Base-by-base conservation (phyloP, 2,113 vertebrate species). In the Raja brachyura region DNA sequence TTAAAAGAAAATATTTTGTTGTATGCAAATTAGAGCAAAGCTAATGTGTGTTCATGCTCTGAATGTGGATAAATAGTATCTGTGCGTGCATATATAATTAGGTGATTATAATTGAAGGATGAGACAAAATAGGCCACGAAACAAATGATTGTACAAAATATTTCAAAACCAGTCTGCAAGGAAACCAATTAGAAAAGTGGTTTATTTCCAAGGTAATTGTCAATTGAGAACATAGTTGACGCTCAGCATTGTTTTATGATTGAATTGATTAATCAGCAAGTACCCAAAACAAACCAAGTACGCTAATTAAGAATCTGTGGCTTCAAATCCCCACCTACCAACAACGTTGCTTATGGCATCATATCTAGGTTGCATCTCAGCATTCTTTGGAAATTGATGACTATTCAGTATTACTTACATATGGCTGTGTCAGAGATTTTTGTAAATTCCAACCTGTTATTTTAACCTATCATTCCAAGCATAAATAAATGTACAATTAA, bases 191-290 rank as follows among this genome's bases (percentile, higher is more conserved):
- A 77, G 3, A 77, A 31, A 77, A 77, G n/a, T 77, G 75, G 75
- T 33, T 77, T n/a, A 14, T 33, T 14, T 77, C n/a, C n/a, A 33
- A 16, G n/a, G 75, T 33, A 77, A 77, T 77, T 33, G 75, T 77
- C 75, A 77, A 77, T 77, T 77, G 75, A 31, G 75, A 33, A 77
- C 75, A 77, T 10, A 33, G 33, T 33, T 77, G n/a, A 31, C 11
- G n/a, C n/a, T 31, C 56, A 28, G 56, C 25, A 63, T 88, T 88
- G 28, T 88, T 85, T 86, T 88, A 13, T 31, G 14, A 20, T 83
- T 54, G 39, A 79, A 79, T 79, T 83, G 79, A 83, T 63, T 63
- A 63, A 88, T 66, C n/a, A 88, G 83, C 59, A 88, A 63, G 83
- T 33, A 14, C 61, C 28, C 28, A 88, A 31, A 86, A 61, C 63